Conservation (phyloP, 1,140 invertebrate genomes). For the Polypedilum pembai region DNA sequence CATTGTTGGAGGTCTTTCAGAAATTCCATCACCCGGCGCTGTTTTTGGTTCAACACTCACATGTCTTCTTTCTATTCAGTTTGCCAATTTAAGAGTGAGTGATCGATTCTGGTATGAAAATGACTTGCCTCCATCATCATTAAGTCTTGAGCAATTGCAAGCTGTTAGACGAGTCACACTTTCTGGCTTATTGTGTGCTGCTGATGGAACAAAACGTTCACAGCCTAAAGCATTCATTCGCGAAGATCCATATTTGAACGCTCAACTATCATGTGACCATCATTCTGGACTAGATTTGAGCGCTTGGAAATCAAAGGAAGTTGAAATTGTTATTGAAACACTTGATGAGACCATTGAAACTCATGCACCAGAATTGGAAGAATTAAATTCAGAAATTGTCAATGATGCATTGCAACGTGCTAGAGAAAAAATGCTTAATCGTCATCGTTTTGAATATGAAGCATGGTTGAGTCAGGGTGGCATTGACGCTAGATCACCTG, state of each 20-base stretch:
- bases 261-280: conserved; percentile 66
- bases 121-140: conserved; percentile 81
- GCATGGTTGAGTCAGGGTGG: conserved; percentile 58
- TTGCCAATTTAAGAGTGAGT: conserved; percentile 66
- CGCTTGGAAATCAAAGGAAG: conserved; percentile 33
- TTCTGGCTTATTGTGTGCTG: conserved; percentile 76
- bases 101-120: conserved; percentile 96
- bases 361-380: conserved; percentile 35
- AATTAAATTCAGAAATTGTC: conserved; percentile 47
- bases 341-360: conserved; percentile 30
- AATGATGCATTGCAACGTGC: conserved; percentile 63
- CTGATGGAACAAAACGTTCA: conserved; percentile 55
- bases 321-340: conserved; percentile 39
- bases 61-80: conserved; percentile 76
- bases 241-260: conserved; percentile 81
- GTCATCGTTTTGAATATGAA: conserved; percentile 68
- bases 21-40: conserved; percentile 68
- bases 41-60: conserved; percentile 79
- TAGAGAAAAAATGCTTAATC: conserved; percentile 59
- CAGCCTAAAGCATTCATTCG: conserved; percentile 81
- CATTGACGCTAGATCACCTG: conserved; percentile 73
- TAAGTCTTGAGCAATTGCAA: conserved; percentile 71
- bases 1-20: conserved; percentile 74
- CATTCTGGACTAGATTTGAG: conserved; percentile 54
- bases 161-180: conserved; percentile 79